phyloP scores from a whole-genome alignment of 2,113 vertebrate genomes.

The Platysternon megacephalum region DNA sequence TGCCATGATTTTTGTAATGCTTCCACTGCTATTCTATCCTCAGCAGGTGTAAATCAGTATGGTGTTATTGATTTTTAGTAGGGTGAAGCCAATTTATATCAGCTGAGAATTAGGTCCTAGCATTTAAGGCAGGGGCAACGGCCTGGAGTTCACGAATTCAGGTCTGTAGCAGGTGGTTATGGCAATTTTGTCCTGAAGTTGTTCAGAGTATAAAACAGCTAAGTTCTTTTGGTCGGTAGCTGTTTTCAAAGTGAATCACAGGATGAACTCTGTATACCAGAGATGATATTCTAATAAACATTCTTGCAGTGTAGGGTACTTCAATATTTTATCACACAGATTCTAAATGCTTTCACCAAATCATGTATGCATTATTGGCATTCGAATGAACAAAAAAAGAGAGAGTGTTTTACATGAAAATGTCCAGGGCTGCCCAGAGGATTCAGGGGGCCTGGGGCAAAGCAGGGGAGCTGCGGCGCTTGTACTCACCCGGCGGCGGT shows the following conservation, averaged over 20 bases:
- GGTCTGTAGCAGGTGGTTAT: background rate
- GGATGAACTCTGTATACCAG: background rate
- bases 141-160: background rate
- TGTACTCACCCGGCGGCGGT: too few species aligned
- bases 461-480: too few species aligned
- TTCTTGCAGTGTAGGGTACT: background rate
- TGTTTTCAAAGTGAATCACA: background rate
- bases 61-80: background rate
- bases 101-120: background rate
- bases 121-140: background rate
- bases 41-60: background rate
- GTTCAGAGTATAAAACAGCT: fast-evolving
- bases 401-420: fast-evolving
- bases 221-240: background rate
- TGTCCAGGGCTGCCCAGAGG: too few species aligned
- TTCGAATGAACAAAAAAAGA: background rate
- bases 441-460: too few species aligned
- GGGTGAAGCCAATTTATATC: background rate
- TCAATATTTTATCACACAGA: background rate
- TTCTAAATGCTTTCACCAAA: background rate
- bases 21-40: background rate
- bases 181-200: background rate
- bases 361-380: background rate
- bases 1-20: background rate
- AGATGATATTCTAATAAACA: background rate